Evolutionary conservation across 2,888 invertebrate species (phyloP).

Genomic region (Habroteleia sp.): DNA sequence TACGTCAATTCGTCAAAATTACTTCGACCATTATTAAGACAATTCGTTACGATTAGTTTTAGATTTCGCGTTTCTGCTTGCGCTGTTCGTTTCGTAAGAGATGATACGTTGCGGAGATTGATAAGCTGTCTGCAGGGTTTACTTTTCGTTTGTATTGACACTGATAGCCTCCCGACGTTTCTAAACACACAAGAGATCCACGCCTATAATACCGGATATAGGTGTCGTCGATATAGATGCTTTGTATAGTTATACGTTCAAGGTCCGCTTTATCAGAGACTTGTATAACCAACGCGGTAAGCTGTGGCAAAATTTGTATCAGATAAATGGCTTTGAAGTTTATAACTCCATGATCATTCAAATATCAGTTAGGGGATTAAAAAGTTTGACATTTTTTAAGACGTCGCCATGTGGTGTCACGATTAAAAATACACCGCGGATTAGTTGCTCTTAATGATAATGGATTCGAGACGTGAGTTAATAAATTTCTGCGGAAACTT

Average conservation of each 20-base stretch:
- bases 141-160: slow-evolving; percentile 53
- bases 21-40: slow-evolving; percentile 38
- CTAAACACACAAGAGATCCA: slow-evolving; percentile 30
- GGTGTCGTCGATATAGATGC: slow-evolving; percentile 40
- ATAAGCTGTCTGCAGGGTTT: slow-evolving; percentile 49
- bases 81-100: slow-evolving; percentile 7
- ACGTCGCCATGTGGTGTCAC: neutral
- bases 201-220: slow-evolving; percentile 58
- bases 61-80: neutral
- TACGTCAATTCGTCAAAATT: slow-evolving; percentile 33
- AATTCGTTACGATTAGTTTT: slow-evolving; percentile 13
- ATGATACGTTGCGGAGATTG: slow-evolving; percentile 47
- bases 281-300: slow-evolving; percentile 24
- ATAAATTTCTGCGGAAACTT: slow-evolving; percentile 9
- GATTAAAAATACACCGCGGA: slow-evolving; percentile 24
- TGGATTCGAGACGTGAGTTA: slow-evolving; percentile 3
- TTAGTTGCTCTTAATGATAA: slow-evolving; percentile 3
- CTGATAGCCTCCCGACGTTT: slow-evolving; percentile 43
- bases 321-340: slow-evolving; percentile 43
- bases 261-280: slow-evolving; percentile 35
- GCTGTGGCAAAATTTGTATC: slow-evolving; percentile 29
- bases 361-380: slow-evolving; percentile 11
- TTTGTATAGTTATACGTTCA: slow-evolving; percentile 50
- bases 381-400: slow-evolving; percentile 25
- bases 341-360: slow-evolving; percentile 42